Evolutionary conservation across 2,113 vertebrate genomes (phyloP), one percentile per base, ranked within the genome.

Genomic region (Brevimyrus niger): DNA sequence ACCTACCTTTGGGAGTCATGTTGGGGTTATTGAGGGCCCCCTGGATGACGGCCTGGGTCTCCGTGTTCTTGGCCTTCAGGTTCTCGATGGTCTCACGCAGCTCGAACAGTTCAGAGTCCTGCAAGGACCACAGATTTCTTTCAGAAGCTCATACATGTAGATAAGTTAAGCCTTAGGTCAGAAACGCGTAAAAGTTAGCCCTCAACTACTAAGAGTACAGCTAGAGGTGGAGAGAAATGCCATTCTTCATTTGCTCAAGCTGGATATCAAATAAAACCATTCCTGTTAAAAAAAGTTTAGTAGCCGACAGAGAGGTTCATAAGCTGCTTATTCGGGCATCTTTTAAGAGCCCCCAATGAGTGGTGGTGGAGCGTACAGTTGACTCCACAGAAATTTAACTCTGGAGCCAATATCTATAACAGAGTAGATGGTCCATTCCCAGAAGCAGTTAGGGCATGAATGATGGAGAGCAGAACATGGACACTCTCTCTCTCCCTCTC

Each of bases 21-120:
- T 98, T 97, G 0, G 96, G 96, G 90, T 94, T 96, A 21, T 95
- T 98, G 44, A 99, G 94, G 38, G 98, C 98, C 7, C 96, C 98
- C 0, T 99, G 98, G 91, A 99, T 99, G 87, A 97, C 97, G 0
- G 97, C 97, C 87, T 99, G 98, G 19, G 98, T 98, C 92, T 99
- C 98, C 0, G 97, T 97, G 90, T 99, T 99, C 93, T 95, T 99
- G 90, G 94, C 89, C 95, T 97, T 97, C 88, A 99, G 93, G 55
- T 95, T 91, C 69, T 99, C 98, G 0, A 99, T 99, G 55, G 98
- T 99, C 88, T 99, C 98, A 65, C 97, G 95, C 91, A 99, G 92
- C 31, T 98, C 98, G 69, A 94, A 1, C 93, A 99, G 94, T 92
- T 99, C 97, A 0, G 96, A 94, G 93, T 99, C 98, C 98, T 99